Conservation (phyloP, 2,797 vertebrate species). For the Mus caroli region DNA sequence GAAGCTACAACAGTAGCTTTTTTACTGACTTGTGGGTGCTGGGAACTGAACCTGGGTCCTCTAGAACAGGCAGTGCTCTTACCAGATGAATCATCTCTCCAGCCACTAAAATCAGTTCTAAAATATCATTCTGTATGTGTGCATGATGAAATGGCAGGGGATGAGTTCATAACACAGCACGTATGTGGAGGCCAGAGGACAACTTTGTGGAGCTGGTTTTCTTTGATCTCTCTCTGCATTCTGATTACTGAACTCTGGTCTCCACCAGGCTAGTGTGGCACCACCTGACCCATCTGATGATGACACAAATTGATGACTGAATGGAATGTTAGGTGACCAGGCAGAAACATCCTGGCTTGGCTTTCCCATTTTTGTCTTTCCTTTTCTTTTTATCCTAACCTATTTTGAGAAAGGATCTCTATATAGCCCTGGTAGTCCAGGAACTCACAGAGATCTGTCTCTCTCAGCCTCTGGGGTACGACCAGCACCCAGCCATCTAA, state of each 20-base stretch:
- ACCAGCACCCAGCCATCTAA: background rate
- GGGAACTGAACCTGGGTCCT: background rate
- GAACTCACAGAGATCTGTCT: background rate
- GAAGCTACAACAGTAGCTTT: background rate
- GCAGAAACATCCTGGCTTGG: background rate
- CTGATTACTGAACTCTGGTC: background rate
- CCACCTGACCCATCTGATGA: background rate
- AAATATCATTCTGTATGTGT: background rate
- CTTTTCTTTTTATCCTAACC: background rate
- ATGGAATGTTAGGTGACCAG: background rate
- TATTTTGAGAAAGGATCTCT: background rate
- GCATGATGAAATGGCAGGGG: background rate
- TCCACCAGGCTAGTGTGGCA: background rate
- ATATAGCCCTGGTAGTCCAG: background rate
- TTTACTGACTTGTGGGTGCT: background rate
- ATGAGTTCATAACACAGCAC: background rate
- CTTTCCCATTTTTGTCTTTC: constrained; percentile 6
- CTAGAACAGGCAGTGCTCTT: background rate
- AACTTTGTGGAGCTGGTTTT: background rate
- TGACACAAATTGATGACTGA: background rate
- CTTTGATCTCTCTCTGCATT: background rate
- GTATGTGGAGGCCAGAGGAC: background rate
- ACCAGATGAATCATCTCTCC: background rate
- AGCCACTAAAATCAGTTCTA: background rate
- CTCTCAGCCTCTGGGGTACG: background rate